A percentile compares a stretch with the other conserved stretches of the same genome.
Evolutionary conservation across 2,888 invertebrate genomes (phyloP).

Genomic region (Macropis europaea): DNA sequence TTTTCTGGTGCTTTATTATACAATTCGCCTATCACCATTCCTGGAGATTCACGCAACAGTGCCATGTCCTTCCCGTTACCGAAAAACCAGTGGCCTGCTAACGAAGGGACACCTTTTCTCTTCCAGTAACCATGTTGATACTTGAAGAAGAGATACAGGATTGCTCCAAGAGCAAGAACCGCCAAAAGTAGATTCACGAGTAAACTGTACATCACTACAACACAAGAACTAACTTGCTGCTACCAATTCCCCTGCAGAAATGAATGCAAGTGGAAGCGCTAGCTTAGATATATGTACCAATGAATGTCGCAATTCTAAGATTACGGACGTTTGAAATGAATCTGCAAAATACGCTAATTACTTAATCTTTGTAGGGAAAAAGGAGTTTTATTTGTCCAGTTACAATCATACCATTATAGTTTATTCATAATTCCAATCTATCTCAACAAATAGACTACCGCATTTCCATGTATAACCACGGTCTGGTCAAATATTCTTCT

Average conservation of each 20-base stretch:
- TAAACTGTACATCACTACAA: background rate
- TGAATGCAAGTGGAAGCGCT: background rate
- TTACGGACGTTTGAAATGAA: too few species aligned
- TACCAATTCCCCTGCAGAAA: background rate
- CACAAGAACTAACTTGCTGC: background rate
- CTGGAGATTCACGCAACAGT: conserved; percentile 39
- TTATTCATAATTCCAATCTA: too few species aligned
- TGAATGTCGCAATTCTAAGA: too few species aligned
- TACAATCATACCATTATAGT: too few species aligned
- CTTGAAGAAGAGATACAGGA: conserved; percentile 55
- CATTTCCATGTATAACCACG: too few species aligned
- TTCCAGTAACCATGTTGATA: conserved; percentile 65
- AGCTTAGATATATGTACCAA: too few species aligned
- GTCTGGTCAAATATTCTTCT: too few species aligned
- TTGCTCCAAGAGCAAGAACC: background rate
- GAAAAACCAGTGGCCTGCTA: conserved; percentile 60
- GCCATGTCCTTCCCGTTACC: conserved; percentile 64
- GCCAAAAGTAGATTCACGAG: background rate
- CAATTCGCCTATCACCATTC: conserved; percentile 54
- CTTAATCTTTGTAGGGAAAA: too few species aligned
- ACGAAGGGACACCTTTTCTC: conserved; percentile 57
- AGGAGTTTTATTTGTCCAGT: too few species aligned
- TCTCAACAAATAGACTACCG: too few species aligned
- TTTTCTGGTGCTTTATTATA: conserved; percentile 42
- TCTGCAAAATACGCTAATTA: too few species aligned